Evolutionary conservation across 2,888 invertebrate genomes (phyloP), one percentile per base, ranked within the genome.

Genomic region (Polyommatus iphigenia): DNA sequence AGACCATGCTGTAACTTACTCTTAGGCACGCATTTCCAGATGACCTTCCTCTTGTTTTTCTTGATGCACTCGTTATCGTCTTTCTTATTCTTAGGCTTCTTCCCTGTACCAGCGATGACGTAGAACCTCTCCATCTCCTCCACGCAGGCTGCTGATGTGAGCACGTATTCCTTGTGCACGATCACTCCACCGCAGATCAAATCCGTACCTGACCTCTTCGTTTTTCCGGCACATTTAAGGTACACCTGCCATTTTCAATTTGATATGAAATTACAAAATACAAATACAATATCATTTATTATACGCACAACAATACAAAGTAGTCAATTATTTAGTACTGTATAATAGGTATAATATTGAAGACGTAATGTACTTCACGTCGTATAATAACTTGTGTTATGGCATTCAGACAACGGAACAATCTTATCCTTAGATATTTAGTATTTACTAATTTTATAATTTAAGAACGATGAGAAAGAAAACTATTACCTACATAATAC

Each of bases 21-120:
- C 80, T 93, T 93, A 15, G 93, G 93, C 67, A 93, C 90, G 85
- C 93, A 94, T 81, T 93, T 93, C 93, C 93, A 94, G 0, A 94
- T 89, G 41, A 93, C 93, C 80, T 85, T 88, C 3, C 93, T 87
- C 2, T 93, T 84, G 81, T 92, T 88, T 72, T 91, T 90, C 82
- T 92, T 91, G 5, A 91, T 90, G 79, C 93, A 94, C 0, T 90
- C 85, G 77, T 93, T 86, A 0, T 67, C 62, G 3, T 24, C 24
- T 20, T 10, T 83, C 79, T 91, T 92, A 71, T 91, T 92, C 79
- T 93, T 92, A 80, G 91, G 92, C 80, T 93, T 87, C 80, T 88
- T 90, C 1, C 89, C 90, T 10, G 93, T 94, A 4, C 93, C 93
- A 18, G 91, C 87, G 62, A 93, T 91, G 1, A 94, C 88, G 81